phyloP scores from a whole-genome alignment of 1,140 invertebrate species.

The Eumeta japonica region DNA sequence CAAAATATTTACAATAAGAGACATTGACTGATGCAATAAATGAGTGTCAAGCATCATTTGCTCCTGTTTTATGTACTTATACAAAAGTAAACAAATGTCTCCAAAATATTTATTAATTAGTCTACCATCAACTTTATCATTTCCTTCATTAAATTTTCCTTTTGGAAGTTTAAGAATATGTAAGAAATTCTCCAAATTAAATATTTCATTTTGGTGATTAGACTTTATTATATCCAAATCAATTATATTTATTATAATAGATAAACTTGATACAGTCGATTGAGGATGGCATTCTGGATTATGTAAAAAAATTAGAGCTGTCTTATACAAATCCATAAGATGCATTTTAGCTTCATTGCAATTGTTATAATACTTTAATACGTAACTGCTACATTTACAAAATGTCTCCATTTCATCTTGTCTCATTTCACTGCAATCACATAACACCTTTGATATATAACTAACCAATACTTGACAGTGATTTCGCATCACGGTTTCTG shows the following conservation, averaged over 20 bases:
- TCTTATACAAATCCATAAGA: too few species aligned
- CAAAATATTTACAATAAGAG: slow-evolving; percentile 24
- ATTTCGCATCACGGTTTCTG: too few species aligned
- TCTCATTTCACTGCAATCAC: too few species aligned
- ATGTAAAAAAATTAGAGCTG: too few species aligned
- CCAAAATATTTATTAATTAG: slow-evolving; percentile 34
- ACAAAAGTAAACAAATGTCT: slow-evolving; percentile 26
- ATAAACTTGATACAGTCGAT: slow-evolving; percentile 18
- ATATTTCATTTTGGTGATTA: slow-evolving; percentile 11
- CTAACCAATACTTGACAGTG: too few species aligned
- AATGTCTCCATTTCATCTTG: too few species aligned
- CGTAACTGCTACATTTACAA: too few species aligned
- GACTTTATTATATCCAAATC: slow-evolving; percentile 9
- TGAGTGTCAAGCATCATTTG: slow-evolving; percentile 6
- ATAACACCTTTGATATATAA: too few species aligned
- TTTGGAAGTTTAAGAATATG: slow-evolving; percentile 7
- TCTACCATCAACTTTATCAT: slow-evolving; percentile 24
- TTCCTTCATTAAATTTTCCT: slow-evolving; percentile 7
- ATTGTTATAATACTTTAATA: too few species aligned
- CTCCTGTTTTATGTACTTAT: slow-evolving; percentile 12
- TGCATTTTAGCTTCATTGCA: too few species aligned
- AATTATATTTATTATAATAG: slow-evolving; percentile 17
- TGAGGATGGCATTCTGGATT: too few species aligned
- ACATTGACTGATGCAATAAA: too few species aligned
- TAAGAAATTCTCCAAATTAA: slow-evolving; percentile 11